Evolutionary conservation across 2,888 invertebrate species (phyloP).

Genomic region (Linnaemya tessellans): DNA sequence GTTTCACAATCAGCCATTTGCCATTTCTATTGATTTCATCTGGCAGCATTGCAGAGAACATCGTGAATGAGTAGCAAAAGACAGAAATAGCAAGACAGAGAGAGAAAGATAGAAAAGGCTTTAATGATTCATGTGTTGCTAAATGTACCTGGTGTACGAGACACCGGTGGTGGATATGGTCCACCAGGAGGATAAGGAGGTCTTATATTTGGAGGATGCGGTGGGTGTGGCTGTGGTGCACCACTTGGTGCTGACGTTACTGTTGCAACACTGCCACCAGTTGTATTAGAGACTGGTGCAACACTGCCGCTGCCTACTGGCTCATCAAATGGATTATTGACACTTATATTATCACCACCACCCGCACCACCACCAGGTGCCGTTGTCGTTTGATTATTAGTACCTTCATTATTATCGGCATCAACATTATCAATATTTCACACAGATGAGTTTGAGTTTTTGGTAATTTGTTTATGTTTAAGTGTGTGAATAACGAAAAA

Average conservation of each 20-base stretch:
- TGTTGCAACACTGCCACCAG: slow-evolving; percentile 67
- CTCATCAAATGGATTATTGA: slow-evolving; percentile 94
- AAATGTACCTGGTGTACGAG: slow-evolving; percentile 83
- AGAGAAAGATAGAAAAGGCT: slow-evolving; percentile 32
- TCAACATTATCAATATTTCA: slow-evolving; percentile 35
- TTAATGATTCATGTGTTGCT: slow-evolving; percentile 71
- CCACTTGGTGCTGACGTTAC: slow-evolving; percentile 75
- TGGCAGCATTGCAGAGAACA: slow-evolving; percentile 23
- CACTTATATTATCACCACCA: slow-evolving; percentile 90
- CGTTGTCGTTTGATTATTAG: slow-evolving; percentile 79
- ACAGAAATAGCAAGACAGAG: slow-evolving; percentile 38
- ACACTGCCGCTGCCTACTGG: slow-evolving; percentile 81
- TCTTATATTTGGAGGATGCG: slow-evolving; percentile 77
- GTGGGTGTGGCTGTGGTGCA: slow-evolving; percentile 77
- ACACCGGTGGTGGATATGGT: slow-evolving; percentile 80
- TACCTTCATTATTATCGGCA: slow-evolving; percentile 74
- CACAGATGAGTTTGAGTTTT: slow-evolving; percentile 15
- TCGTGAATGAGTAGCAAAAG: slow-evolving; percentile 43
- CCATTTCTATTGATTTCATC: slow-evolving; percentile 4
- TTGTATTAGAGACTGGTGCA: slow-evolving; percentile 73
- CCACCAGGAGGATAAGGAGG: slow-evolving; percentile 77
- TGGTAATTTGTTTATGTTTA: slow-evolving; percentile 29
- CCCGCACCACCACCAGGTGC: slow-evolving; percentile 58
- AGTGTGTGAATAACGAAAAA: slow-evolving; percentile 27
- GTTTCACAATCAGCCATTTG: not conserved